Percentiles rank a stretch among this genome's conserved stretches.
These are phyloP conservation scores for Dendronephthya gigantea DNA, from an alignment of 64 coral and sea anemone species.

Conservation along the genomic window DNA sequence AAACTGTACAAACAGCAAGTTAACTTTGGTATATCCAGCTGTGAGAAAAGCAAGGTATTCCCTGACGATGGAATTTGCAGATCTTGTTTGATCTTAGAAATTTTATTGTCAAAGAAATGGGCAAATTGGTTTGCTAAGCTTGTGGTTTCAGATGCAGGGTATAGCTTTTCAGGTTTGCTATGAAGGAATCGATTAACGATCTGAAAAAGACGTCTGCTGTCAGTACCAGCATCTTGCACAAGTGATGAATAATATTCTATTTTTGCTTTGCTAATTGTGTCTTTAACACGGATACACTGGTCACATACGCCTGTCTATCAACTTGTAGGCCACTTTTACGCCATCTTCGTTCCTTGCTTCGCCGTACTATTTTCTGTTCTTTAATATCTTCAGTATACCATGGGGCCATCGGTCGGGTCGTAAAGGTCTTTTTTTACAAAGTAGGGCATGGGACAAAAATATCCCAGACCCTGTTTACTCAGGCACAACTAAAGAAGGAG, in stretches of 20 bases:
- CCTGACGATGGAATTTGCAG: no score
- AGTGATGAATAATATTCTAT: conserved; percentile 28
- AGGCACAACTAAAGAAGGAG: no score
- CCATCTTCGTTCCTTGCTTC: conserved; percentile 15
- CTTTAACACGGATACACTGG: conserved; percentile 3
- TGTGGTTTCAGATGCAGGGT: no score
- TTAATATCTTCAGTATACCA: not conserved
- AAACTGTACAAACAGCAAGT: no score
- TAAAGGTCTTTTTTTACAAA: not conserved
- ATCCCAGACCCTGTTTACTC: no score
- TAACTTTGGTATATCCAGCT: no score
- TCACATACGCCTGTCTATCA: not conserved
- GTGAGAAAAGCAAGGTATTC: no score
- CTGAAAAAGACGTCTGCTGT: conserved; percentile 3
- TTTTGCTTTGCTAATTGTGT: conserved; percentile 9
- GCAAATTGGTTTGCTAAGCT: no score
- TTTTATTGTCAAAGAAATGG: no score
- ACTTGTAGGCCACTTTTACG: not conserved
- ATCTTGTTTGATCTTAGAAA: no score
- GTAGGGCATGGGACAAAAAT: not conserved
- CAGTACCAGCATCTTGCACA: conserved; percentile 12
- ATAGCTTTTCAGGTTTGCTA: not conserved
- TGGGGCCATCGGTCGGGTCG: not conserved
- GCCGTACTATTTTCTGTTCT: not conserved
- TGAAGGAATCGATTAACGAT: conserved; percentile 16